Evolutionary conservation across 2,888 invertebrate species (phyloP), one percentile per base, ranked within the genome.

Genomic region (Gibbula magus): DNA sequence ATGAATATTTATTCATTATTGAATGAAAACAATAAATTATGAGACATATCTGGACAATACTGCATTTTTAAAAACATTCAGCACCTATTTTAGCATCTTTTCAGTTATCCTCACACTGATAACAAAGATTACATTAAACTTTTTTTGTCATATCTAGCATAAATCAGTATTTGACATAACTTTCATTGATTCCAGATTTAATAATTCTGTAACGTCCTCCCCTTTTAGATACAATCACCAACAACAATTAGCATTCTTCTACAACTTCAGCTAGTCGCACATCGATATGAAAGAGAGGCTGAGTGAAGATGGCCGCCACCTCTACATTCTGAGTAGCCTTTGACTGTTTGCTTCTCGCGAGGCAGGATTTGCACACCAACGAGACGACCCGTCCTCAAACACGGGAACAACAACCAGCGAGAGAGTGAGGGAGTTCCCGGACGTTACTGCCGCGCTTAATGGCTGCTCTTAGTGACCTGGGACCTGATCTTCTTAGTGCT

Each of bases 211-310:
- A 56, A 22, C 22, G 7, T 56, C 56, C 20, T 56, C 10, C 20
- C 25, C 20, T n/a, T 20, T n/a, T 20, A 56, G 56, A 25, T 10
- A 7, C 25, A 4, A 56, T n/a, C 22, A 25, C 20, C 32, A 39
- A n/a, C 29, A 35, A 70, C 70, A 70, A 70, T 70, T 70, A 70
- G 35, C 70, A 70, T 70, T 70, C 70, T 70, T 39, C 32, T 35
- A 20, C 35, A 18, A 20, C 70, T 10, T 10, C 39, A 39, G 39
- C 35, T 70, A 35, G 32, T 35, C 35, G 35, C 70, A 39, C 70
- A 70, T 70, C 70, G 35, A 39, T 39, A 70, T 32, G 35, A 70
- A 70, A 70, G 70, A 70, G 39, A 10, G 20, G 39, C 39, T 51
- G 16, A 52, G 25, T 18, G 20, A 75, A 52, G 29, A n/a, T 75